Base-by-base conservation (phyloP, 92 coral and sea anemone species). In the Epizoanthus rinbou region DNA sequence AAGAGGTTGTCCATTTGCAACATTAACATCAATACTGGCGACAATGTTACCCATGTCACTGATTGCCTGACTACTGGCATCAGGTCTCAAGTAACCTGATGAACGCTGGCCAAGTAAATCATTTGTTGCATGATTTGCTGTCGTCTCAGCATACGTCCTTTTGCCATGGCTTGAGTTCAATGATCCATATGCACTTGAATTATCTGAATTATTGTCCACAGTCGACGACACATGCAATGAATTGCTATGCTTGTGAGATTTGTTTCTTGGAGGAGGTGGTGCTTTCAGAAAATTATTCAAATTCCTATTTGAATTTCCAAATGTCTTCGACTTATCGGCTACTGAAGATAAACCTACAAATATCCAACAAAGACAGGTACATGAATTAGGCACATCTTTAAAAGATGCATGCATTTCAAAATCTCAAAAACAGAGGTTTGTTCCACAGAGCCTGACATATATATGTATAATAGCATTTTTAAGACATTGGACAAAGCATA, bases 31-130 rank as follows among this genome's bases (percentile, higher is more conserved):
- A 45, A 93, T 93, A 80, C 88, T 93, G 17, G 98, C 98, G 62
- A 93, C 90, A 81, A 93, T 93, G 56, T 91, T 91, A 22, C 98
- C 98, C 92, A 93, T 93, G 39, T 93, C 98, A 69, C 94, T 93
- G 7, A 93, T 91, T 16, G 98, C 98, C 79, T 93, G 98, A 87
- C 94, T 91, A 57, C 98, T 93, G 6, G 94, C 95, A 69, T 93
- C 98, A 81, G 97, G 97, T 74, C 89, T 87, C 24, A 92, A 70
- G 59, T 86, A 93, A 3, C 86, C 85, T 47, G 90, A 74, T 3
- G 80, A 54, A 14, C 81, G 58, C 56, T 80, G 71, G 25, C 87
- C 85, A 25, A 80, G 82, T 41, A 78, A 66, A 45, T 54, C 89
- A 47, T 84, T 25, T 18, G 81, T 1, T 3, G 87, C 50, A n/a